Evolutionary conservation across 2,797 vertebrate genomes (phyloP), one percentile per base, ranked within the genome.

Genomic region (Manis javanica): DNA sequence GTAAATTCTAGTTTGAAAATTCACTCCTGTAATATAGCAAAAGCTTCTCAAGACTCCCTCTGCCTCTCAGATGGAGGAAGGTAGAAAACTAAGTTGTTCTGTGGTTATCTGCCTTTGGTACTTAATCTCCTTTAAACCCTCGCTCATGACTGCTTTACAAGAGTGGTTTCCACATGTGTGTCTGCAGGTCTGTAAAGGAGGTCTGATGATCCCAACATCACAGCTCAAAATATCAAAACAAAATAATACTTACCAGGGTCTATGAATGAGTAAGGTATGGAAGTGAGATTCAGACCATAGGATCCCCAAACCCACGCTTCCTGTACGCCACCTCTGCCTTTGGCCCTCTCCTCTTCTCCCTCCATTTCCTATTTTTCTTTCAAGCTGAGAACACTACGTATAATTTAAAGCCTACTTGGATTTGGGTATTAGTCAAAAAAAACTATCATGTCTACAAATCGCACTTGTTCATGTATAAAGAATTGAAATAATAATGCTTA

Each of bases 1-100:
- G 84, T 24, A 49, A 59, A 92, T 88, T 88, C 34, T 77, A 63
- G 18, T 61, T 88, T 59, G 61, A 90, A 95, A 96, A 63, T 63
- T 94, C 34, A 29, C 18, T 7, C 34, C 61, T n/a, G 9, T 55
- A 53, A 34, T n/a, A 53, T 55, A 86, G 15, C 39, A 90, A 95
- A 96, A 1, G 4, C 37, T 71, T 88, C 77, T 77, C 46, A 31
- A 87, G 87, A 81, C 7, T 55, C 39, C 29, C 24, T 90, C 1
- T 14, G n/a, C 14, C 55, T 94, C 29, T 81, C 23, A 53, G 53
- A 31, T 7, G 21, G 59, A 95, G 13, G n/a, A 16, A 82, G 68
- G 42, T 31, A 57, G 69, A 78, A 87, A 93, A 49, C 7, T 23
- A 79, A 94, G 37, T 64, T n/a, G 64, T 72, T 74, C 84, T 26